These are phyloP conservation scores for Plectrocnemia conspersa DNA, from an alignment of 1,140 invertebrate genomes.

Conservation along the genomic window DNA sequence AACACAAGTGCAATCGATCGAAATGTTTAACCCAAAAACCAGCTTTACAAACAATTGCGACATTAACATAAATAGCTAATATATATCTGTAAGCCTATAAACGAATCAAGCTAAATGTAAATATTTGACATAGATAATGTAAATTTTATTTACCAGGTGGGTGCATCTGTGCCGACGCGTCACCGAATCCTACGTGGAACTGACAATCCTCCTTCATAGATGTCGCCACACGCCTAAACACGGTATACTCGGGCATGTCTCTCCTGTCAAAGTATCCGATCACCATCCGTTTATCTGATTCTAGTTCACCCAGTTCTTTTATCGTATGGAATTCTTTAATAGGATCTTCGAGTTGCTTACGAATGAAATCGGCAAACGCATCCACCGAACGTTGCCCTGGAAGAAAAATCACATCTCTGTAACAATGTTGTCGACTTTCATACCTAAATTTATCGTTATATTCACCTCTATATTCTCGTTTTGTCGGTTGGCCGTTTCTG, in stretches of 20 bases:
- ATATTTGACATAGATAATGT: too few relatives aligned
- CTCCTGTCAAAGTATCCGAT: constrained; percentile 89
- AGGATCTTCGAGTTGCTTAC: constrained; percentile 87
- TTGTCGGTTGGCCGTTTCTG: constrained; percentile 87
- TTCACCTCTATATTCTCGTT: constrained; percentile 89
- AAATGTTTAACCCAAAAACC: background rate
- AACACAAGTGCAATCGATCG: too few relatives aligned
- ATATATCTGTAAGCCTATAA: too few relatives aligned
- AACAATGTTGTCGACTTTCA: background rate
- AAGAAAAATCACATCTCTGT: constrained; percentile 26
- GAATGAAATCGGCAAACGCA: constrained; percentile 82
- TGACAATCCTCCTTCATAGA: constrained; percentile 94
- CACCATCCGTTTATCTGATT: constrained; percentile 86
- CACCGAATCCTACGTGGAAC: constrained; percentile 92
- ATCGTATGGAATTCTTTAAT: constrained; percentile 73
- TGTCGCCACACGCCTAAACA: constrained; percentile 75
- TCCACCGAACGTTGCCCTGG: constrained; percentile 60
- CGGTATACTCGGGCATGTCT: constrained; percentile 73
- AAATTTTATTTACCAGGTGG: constrained; percentile 55
- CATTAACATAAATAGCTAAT: too few relatives aligned
- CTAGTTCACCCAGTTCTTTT: constrained; percentile 72
- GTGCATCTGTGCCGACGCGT: constrained; percentile 76
- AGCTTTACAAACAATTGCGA: too few relatives aligned
- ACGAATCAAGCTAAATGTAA: too few relatives aligned
- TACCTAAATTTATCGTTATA: background rate